Conservation (phyloP, 2,888 invertebrate genomes). For the Hypena proboscidalis region DNA sequence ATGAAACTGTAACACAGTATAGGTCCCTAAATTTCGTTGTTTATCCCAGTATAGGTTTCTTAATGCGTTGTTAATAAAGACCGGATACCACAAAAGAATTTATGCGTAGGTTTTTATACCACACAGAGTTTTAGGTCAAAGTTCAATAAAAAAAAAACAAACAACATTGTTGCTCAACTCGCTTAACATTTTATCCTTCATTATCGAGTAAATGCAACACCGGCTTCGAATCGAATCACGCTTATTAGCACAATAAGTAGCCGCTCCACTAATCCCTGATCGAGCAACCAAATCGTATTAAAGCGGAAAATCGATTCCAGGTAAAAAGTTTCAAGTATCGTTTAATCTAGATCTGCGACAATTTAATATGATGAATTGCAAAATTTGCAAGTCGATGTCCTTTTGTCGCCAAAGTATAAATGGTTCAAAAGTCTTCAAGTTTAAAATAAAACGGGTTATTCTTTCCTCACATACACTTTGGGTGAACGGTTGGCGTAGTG, state of each 20-base stretch:
- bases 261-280: conserved; percentile 20
- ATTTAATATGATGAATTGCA: no score
- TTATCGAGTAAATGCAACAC: conserved; percentile 26
- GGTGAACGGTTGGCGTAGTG: no score
- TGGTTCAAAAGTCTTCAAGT: no score
- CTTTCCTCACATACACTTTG: no score
- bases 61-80: no score
- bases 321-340: conserved; percentile 4
- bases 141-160: conserved; percentile 16
- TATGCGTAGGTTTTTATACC: conserved; percentile 2
- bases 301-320: conserved; percentile 19
- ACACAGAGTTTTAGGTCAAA: conserved; percentile 25
- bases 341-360: conserved; percentile 27
- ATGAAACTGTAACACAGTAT: no score
- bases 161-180: conserved; percentile 21
- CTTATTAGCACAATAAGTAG: conserved; percentile 34
- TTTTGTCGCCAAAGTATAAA: no score
- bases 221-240: conserved; percentile 28
- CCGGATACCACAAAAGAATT: no score
- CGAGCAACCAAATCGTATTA: conserved; percentile 25
- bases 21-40: no score
- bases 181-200: conserved; percentile 20
- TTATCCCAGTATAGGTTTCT: no score
- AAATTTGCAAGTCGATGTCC: no score
- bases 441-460: no score